Evolutionary conservation across 1,140 invertebrate species (phyloP), one percentile per base, ranked within the genome.

Genomic region (Drosophila kurseongensis): DNA sequence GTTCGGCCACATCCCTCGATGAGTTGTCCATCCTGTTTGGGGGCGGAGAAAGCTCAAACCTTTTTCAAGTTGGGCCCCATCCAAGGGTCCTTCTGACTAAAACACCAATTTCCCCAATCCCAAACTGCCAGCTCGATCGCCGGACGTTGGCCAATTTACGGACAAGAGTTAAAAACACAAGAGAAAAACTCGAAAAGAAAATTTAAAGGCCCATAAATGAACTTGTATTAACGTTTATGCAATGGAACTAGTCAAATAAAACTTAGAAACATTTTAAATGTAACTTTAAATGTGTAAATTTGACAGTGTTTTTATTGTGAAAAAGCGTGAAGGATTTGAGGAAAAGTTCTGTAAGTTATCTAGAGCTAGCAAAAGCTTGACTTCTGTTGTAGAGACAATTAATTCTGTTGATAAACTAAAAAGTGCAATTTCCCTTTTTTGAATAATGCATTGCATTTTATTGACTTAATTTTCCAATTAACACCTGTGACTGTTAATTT

Each of bases 181-280:
- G 51, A 45, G 55, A 79, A 73, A 66, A 60, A 63, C 62, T 65
- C 66, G 63, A 78, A 67, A 71, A 67, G 40, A 38, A 77, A 61
- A 57, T 50, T 42, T 6, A 47, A 48, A 81, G 61, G 3, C 40
- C 59, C 66, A 59, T 76, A 82, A 90, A 90, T 69, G 68, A 88
- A 84, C 82, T 90, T 89, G 84, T 89, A 89, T 89, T 89, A 84
- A 84, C 75, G 84, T 89, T 89, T 89, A 89, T 90, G 85, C 85
- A 89, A 89, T 90, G 84, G 62, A 89, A 89, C 84, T 89, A 89
- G 84, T 89, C 84, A 89, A 89, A 89, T 89, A 90, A 89, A 89
- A 84, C 69, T 84, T 89, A 89, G 84, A 89, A 88, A 84, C 84
- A 90, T 89, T 89, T 90, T 89, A 89, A 89, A 89, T 89, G 84